phyloP scores from a whole-genome alignment of 30 jellyfish, hydroid and myxozoan species.

The Phacellophora camtschatica region DNA sequence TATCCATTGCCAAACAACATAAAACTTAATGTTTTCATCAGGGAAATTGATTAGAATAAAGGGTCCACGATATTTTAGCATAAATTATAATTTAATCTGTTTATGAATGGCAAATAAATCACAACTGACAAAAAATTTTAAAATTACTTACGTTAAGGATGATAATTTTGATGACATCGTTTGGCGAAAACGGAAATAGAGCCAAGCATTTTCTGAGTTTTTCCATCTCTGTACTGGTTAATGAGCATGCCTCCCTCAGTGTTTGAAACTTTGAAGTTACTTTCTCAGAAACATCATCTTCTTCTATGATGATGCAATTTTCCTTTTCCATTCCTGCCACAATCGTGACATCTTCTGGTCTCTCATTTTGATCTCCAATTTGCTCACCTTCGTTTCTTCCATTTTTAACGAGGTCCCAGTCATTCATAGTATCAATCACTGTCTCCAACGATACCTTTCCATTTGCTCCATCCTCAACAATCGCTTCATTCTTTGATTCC shows the following conservation, averaged over 20 bases:
- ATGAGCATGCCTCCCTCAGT: not conserved
- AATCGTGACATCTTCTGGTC: not conserved
- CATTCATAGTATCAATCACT: not conserved
- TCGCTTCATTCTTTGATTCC: not conserved
- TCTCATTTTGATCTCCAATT: not conserved
- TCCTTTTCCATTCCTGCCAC: not conserved
- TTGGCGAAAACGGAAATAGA: slow-evolving; percentile 6
- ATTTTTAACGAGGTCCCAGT: not conserved
- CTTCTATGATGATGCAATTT: not conserved
- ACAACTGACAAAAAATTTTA: too few species aligned
- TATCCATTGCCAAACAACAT: too few species aligned
- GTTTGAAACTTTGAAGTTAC: not conserved
- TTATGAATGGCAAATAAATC: too few species aligned
- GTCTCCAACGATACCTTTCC: not conserved
- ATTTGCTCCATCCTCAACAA: too few species aligned
- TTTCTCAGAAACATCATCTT: not conserved
- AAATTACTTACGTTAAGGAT: slow-evolving; percentile 19
- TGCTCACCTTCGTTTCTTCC: not conserved
- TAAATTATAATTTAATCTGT: too few species aligned
- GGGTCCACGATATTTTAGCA: too few species aligned
- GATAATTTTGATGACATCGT: not conserved
- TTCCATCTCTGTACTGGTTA: not conserved
- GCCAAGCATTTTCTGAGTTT: not conserved
- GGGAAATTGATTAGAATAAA: too few species aligned
- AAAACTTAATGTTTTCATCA: too few species aligned